Evolutionary conservation across 2,888 invertebrate genomes (phyloP).

Genomic region (Nemotelus nigrinus): DNA sequence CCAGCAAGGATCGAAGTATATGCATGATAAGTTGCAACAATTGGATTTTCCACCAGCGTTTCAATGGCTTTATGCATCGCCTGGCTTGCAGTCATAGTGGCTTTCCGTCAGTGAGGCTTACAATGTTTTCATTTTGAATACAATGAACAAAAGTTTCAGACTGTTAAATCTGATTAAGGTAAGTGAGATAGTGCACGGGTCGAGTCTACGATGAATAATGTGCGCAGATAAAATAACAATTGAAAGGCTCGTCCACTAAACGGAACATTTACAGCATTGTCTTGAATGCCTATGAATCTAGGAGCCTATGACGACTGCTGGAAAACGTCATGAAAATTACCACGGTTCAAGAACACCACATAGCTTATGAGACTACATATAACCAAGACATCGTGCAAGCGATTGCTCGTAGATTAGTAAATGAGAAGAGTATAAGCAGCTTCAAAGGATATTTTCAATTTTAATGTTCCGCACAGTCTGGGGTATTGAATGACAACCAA

Average conservation of each 20-base stretch:
- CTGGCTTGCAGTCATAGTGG: not conserved
- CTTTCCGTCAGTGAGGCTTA: not conserved
- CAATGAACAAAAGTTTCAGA: slow-evolving; percentile 35
- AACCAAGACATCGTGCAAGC: not conserved
- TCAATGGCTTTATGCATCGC: slow-evolving; percentile 25
- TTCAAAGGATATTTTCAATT: not conserved
- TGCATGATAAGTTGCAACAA: slow-evolving; percentile 36
- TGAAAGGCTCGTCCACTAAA: too few species aligned
- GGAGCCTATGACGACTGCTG: too few species aligned
- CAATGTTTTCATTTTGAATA: slow-evolving; percentile 25
- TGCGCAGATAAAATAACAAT: too few species aligned
- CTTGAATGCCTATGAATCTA: too few species aligned
- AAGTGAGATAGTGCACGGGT: not conserved
- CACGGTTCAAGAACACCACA: too few species aligned
- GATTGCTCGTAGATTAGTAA: slow-evolving; percentile 30
- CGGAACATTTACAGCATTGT: too few species aligned
- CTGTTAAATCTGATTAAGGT: slow-evolving; percentile 39
- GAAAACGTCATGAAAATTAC: too few species aligned
- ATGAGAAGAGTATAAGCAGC: slow-evolving; percentile 19
- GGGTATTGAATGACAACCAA: slow-evolving; percentile 25
- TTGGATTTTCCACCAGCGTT: slow-evolving; percentile 36
- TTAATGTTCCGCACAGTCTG: not conserved
- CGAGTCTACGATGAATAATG: too few species aligned
- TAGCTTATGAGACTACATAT: too few species aligned
- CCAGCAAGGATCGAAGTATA: not conserved